Base-by-base conservation (phyloP, 1,140 invertebrate genomes). In the Drusus annulatus region DNA sequence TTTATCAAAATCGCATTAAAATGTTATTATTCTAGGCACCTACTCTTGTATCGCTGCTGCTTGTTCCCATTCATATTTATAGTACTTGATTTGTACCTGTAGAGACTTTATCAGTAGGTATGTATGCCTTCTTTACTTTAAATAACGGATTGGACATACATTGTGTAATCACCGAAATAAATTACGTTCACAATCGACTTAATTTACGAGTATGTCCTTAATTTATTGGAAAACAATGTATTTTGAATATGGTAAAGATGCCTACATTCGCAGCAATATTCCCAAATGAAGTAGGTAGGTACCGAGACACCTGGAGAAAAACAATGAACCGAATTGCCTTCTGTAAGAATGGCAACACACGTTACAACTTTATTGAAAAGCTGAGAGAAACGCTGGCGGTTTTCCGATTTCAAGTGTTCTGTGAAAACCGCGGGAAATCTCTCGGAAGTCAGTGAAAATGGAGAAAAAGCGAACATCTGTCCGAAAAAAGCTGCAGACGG, bases 391-490 rank as follows among this genome's bases (percentile, higher is more conserved):
- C 3, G 56, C 16, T 31, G 25, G 16, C 1, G 28, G 5, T 36
- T 7, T 50, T 69, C 28, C 15, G 13, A 69, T n/a, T 69, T 69
- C 65, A 69, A 69, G 51, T 51, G 7, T 10, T 0, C 65, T 7
- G 19, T 45, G n/a, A 19, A 15, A 19, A 45, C 45, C 15, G 28
- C 65, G 36, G 28, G 10, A 45, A 63, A n/a, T 69, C 7, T 13
- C 7, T 69, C n/a, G 3, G 51, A 74, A 74, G 23, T 54, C 21
- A 10, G 69, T 16, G 69, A 74, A 74, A 74, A 25, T 52, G 10
- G 25, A 15, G 50, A 74, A 74, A 74, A 74, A 31, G 17, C 5
- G n/a, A 74, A n/a, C 69, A 74, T 74, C n/a, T 74, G 69, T 74
- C 52, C 15, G 69, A 56, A 28, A 54, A 23, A 23, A 56, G 51